Evolutionary conservation across 2,888 invertebrate genomes (phyloP).

Genomic region (Epicampocera succincta): DNA sequence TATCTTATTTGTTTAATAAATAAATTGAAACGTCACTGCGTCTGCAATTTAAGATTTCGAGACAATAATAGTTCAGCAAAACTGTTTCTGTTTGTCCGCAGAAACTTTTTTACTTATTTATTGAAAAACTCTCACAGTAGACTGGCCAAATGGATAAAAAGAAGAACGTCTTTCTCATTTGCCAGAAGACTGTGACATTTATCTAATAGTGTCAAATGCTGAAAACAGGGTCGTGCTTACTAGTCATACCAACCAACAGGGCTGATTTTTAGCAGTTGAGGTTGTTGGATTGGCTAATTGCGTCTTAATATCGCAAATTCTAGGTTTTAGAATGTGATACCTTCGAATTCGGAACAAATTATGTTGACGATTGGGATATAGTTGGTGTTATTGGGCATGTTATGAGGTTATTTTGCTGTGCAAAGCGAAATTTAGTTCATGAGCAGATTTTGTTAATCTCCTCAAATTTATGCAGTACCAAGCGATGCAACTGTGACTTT

Average conservation of each 20-base stretch:
- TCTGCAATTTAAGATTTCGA: slow-evolving; percentile 75
- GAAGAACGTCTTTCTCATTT: slow-evolving; percentile 27
- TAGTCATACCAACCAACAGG: not conserved
- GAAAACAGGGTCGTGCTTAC: slow-evolving; percentile 6
- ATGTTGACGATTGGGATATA: too few relatives aligned
- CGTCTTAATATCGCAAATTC: too few relatives aligned
- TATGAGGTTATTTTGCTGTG: too few relatives aligned
- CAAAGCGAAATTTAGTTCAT: too few relatives aligned
- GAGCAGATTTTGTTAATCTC: too few relatives aligned
- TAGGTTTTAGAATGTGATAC: too few relatives aligned
- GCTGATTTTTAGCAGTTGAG: not conserved
- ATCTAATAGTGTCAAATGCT: slow-evolving; percentile 17
- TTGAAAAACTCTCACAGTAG: slow-evolving; percentile 64
- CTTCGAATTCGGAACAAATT: too few relatives aligned
- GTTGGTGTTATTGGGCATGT: too few relatives aligned
- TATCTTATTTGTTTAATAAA: slow-evolving; percentile 39
- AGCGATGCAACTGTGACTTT: too few relatives aligned
- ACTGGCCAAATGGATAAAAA: slow-evolving; percentile 29
- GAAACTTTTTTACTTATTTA: slow-evolving; percentile 62
- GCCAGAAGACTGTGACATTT: slow-evolving; percentile 6
- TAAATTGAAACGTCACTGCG: slow-evolving; percentile 80
- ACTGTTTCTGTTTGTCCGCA: slow-evolving; percentile 30
- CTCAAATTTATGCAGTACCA: too few relatives aligned
- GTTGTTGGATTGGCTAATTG: not conserved
- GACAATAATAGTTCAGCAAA: slow-evolving; percentile 31